These are phyloP conservation scores for Eulemur albifrons DNA, from an alignment of 2,797 vertebrate genomes.

Conservation along the genomic window DNA sequence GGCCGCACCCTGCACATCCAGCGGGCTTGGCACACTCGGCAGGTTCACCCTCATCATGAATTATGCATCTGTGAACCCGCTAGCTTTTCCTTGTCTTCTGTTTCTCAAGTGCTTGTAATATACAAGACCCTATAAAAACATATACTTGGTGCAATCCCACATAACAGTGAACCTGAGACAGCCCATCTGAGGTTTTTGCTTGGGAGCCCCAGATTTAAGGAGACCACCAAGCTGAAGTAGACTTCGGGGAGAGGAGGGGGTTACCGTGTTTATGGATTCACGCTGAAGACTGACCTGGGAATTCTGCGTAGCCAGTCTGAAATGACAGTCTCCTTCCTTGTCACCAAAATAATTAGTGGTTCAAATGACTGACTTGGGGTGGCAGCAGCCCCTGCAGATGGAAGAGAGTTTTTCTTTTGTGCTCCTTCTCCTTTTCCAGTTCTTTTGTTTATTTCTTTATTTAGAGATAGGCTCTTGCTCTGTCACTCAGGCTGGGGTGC, in stretches of 20 bases:
- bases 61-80: background rate
- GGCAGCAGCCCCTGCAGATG: background rate
- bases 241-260: accelerated
- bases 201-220: background rate
- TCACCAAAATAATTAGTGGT: background rate
- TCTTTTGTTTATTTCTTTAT: too few relatives aligned
- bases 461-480: background rate
- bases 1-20: accelerated
- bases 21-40: background rate
- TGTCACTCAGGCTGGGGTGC: background rate
- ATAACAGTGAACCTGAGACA: accelerated
- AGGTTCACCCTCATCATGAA: accelerated
- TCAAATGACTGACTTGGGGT: background rate
- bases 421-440: background rate
- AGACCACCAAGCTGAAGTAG: background rate
- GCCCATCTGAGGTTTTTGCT: accelerated
- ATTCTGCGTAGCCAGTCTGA: background rate
- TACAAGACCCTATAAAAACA: background rate
- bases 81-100: background rate
- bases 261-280: accelerated
- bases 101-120: background rate
- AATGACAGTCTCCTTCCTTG: background rate
- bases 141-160: accelerated
- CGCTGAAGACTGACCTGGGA: background rate
- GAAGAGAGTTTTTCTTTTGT: background rate